Evolutionary conservation across 2,113 vertebrate genomes (phyloP).

Genomic region (Dicentrarchus labrax): DNA sequence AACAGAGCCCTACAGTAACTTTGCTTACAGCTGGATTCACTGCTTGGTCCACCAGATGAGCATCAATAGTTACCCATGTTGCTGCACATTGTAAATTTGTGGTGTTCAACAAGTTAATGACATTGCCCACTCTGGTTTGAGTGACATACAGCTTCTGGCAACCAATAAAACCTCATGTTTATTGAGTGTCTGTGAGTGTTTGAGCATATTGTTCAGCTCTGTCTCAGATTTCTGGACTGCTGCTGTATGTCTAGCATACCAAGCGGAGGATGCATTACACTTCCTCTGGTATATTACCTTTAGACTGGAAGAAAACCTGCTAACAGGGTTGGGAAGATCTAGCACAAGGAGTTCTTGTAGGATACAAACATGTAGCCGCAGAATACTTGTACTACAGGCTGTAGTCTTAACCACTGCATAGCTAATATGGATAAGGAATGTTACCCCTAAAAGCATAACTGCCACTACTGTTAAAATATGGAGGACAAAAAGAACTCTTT

Average conservation of each 20-base stretch:
- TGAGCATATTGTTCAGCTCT: background rate
- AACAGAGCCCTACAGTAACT: background rate
- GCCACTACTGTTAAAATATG: background rate
- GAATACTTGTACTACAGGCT: no score
- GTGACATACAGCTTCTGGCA: background rate
- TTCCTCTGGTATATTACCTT: background rate
- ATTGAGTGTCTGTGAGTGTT: constrained; percentile 4
- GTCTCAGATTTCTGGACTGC: background rate
- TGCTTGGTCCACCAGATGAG: background rate
- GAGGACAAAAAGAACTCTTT: background rate
- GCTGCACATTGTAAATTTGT: background rate
- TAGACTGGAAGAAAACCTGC: background rate
- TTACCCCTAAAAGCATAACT: background rate
- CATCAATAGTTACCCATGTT: background rate
- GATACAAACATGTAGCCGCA: background rate
- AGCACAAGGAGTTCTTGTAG: background rate
- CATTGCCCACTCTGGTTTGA: background rate
- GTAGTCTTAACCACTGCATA: background rate
- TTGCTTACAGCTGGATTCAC: no score
- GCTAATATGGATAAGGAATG: background rate
- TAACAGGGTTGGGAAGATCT: background rate
- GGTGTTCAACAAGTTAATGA: constrained; percentile 1
- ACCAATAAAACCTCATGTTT: constrained; percentile 6
- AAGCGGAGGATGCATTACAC: background rate
- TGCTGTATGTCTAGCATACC: background rate